These are phyloP conservation scores for Porites lutea DNA, from an alignment of 64 coral and sea anemone species.

Conservation along the genomic window DNA sequence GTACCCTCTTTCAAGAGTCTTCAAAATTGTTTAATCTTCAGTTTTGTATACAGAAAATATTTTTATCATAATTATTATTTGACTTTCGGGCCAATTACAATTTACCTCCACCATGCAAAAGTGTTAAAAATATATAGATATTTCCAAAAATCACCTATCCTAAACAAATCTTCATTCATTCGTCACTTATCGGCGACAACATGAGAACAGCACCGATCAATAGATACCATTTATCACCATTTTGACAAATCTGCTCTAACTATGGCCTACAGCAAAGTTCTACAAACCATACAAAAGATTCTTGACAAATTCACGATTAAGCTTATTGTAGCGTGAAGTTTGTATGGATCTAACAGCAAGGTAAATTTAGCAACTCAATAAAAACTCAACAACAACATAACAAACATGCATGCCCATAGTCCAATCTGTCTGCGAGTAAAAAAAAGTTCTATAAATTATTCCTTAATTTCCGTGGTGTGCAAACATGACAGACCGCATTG, in stretches of 20 bases:
- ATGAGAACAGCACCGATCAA: not conserved
- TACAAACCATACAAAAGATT: not conserved
- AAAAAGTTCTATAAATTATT: no score
- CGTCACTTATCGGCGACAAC: not conserved
- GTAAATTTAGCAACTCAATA: not conserved
- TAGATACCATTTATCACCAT: not conserved
- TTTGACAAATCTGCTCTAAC: not conserved
- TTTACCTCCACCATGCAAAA: no score
- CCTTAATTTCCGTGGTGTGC: no score
- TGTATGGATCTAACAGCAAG: not conserved
- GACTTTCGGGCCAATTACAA: no score
- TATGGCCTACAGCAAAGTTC: conserved; percentile 9
- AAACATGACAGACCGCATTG: no score
- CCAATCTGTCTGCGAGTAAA: no score
- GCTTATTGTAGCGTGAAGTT: not conserved
- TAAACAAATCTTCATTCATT: not conserved
- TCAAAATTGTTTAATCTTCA: no score
- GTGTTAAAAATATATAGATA: no score
- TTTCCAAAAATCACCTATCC: not conserved
- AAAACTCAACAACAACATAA: not conserved
- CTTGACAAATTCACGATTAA: not conserved
- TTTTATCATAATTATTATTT: no score
- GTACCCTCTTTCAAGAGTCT: no score
- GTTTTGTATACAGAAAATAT: no score
- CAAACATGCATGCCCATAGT: not conserved